A percentile compares a stretch with the other conserved stretches of the same genome.
Conservation (phyloP, 2,888 invertebrate species). For the Tipula helvola region DNA sequence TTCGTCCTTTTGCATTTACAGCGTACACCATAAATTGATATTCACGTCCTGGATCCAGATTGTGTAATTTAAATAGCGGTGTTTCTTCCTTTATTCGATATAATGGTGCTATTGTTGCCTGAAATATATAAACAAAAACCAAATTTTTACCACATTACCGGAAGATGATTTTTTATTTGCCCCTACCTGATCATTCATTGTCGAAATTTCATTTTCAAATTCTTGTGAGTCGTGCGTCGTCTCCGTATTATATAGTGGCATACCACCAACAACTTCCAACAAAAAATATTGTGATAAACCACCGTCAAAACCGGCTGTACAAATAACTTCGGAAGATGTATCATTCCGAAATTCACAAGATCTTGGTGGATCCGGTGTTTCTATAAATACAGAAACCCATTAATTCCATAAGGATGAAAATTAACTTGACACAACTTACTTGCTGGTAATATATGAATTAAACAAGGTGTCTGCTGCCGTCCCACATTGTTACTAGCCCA, state of each 20-base stretch:
- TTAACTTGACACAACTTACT: conserved; percentile 41
- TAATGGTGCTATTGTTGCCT: conserved; percentile 44
- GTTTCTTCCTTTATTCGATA: conserved; percentile 49
- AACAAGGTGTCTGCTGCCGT: conserved; percentile 65
- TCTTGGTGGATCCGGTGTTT: conserved; percentile 60
- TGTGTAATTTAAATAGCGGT: conserved; percentile 60
- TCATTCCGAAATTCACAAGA: conserved; percentile 61
- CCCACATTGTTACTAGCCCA: conserved; percentile 81
- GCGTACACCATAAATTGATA: conserved; percentile 73
- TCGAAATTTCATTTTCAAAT: conserved; percentile 45
- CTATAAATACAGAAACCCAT: conserved; percentile 34
- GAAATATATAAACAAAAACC: conserved; percentile 15
- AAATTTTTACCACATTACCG: background rate
- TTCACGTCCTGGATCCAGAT: conserved; percentile 59
- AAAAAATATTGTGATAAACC: conserved; percentile 72
- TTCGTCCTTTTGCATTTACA: conserved; percentile 68
- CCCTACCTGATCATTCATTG: conserved; percentile 49
- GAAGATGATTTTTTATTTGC: background rate
- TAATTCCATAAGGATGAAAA: background rate
- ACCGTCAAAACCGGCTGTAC: conserved; percentile 68
- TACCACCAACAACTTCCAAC: conserved; percentile 57
- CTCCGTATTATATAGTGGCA: conserved; percentile 40
- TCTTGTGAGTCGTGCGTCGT: conserved; percentile 31
- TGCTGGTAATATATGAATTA: conserved; percentile 69
- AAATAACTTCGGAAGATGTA: conserved; percentile 52